Percentiles rank a stretch among this genome's conserved stretches.
Evolutionary conservation across 2,797 vertebrate genomes (phyloP).

Genomic region (Dermochelys coriacea): DNA sequence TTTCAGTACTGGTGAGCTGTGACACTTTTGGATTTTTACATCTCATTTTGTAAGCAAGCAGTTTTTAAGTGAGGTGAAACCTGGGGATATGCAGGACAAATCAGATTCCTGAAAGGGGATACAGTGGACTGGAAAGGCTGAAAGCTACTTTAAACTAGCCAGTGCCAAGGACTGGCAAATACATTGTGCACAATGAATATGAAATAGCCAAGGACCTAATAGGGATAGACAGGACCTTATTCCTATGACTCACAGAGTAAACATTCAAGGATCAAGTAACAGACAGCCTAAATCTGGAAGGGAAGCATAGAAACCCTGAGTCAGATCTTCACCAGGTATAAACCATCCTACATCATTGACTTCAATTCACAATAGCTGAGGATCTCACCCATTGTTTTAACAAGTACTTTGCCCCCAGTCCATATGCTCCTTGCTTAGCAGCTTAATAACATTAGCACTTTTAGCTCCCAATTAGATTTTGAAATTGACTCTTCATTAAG

Average conservation of each 20-base stretch:
- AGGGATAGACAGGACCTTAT: rapidly evolving
- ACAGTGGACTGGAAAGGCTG: neutral
- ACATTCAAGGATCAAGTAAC: neutral
- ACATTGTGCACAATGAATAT: neutral
- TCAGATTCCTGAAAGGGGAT: neutral
- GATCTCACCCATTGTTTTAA: neutral
- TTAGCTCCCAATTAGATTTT: constrained; percentile 44
- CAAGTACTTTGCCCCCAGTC: constrained; percentile 4
- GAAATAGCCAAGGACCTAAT: neutral
- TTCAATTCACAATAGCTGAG: neutral
- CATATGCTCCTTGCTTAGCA: neutral
- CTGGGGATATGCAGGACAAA: neutral
- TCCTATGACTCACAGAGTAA: neutral
- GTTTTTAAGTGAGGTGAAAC: neutral
- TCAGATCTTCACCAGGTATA: neutral
- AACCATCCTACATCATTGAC: neutral
- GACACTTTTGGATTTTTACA: neutral
- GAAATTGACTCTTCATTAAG: constrained; percentile 50
- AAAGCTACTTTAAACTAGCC: neutral
- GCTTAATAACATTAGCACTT: rapidly evolving
- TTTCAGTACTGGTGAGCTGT: neutral
- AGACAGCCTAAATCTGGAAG: neutral
- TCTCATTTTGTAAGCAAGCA: neutral
- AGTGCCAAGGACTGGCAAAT: neutral
- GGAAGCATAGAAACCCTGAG: neutral